Conservation (phyloP, 2,797 vertebrate genomes). For the Leuciscus waleckii region DNA sequence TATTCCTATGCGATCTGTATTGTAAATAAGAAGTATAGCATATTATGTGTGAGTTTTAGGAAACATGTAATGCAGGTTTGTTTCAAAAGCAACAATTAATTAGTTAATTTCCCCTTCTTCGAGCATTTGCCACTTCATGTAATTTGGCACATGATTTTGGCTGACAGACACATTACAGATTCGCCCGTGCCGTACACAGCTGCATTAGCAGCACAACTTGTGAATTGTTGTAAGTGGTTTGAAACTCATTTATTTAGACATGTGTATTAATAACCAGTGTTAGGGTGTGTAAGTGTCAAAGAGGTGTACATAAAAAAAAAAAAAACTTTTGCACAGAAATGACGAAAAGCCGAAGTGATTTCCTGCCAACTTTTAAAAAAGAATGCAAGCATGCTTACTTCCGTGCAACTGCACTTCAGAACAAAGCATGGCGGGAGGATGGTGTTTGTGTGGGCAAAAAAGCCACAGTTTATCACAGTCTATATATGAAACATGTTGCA, state of each 20-base stretch:
- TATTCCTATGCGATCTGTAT: not conserved
- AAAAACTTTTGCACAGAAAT: not conserved
- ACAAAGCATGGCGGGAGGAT: not conserved
- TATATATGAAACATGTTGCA: not conserved
- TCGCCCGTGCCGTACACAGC: not conserved
- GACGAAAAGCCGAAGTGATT: not conserved
- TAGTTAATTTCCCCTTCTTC: not conserved
- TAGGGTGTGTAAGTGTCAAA: not conserved
- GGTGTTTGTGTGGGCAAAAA: not conserved
- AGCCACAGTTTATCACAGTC: not conserved
- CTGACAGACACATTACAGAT: not conserved
- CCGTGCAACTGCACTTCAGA: constrained; percentile 16
- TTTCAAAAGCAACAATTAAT: not conserved
- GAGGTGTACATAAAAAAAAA: not conserved
- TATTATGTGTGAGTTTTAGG: not conserved
- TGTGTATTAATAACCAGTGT: not conserved
- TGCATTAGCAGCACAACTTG: constrained; percentile 19
- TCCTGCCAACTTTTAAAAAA: not conserved
- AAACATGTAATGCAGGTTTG: not conserved
- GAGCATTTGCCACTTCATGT: not conserved
- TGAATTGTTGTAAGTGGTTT: constrained; percentile 13
- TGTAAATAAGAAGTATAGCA: not conserved
- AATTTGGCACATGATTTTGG: not conserved
- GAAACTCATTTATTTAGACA: constrained; percentile 1
- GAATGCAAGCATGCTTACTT: constrained; percentile 11